A percentile compares a stretch with the other conserved stretches of the same genome.
These are phyloP conservation scores for Coenobita brevimanus DNA, from an alignment of 1,140 invertebrate genomes.

Conservation along the genomic window DNA sequence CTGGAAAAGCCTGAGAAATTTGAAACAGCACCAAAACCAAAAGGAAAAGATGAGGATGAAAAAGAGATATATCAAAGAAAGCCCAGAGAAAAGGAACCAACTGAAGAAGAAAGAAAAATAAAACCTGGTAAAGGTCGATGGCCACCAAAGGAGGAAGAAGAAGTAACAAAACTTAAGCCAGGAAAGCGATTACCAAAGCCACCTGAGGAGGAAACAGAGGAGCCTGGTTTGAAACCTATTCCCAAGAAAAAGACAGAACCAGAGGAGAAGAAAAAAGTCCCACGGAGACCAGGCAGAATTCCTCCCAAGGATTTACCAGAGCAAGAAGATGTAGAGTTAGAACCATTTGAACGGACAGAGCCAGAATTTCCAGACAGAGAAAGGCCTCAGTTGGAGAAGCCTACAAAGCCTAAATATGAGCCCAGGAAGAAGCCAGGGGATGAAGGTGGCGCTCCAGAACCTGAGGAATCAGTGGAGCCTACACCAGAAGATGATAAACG, in stretches of 20 bases:
- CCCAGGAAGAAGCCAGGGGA: background rate
- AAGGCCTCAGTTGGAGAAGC: slow-evolving; percentile 39
- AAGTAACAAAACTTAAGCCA: slow-evolving; percentile 44
- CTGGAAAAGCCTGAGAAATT: slow-evolving; percentile 26
- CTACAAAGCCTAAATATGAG: background rate
- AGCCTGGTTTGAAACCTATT: slow-evolving; percentile 27
- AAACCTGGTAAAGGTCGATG: slow-evolving; percentile 38
- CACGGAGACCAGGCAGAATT: slow-evolving; percentile 68
- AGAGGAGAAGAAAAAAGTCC: slow-evolving; percentile 47
- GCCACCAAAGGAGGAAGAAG: slow-evolving; percentile 45
- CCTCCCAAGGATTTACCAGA: slow-evolving; percentile 59
- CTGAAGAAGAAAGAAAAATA: slow-evolving; percentile 16
- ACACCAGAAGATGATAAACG: background rate
- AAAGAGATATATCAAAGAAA: slow-evolving; percentile 66
- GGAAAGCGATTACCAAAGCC: slow-evolving; percentile 41
- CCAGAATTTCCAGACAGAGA: slow-evolving; percentile 70
- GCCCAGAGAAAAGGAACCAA: background rate
- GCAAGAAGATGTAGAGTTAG: slow-evolving; percentile 18
- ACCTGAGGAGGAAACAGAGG: slow-evolving; percentile 53
- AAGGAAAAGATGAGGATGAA: slow-evolving; percentile 69
- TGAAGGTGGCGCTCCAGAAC: background rate
- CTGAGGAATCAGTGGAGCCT: background rate
- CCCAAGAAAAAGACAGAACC: slow-evolving; percentile 30
- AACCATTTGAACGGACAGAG: slow-evolving; percentile 54
- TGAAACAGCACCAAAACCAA: slow-evolving; percentile 35